A percentile compares a stretch with the other conserved stretches of the same genome.
phyloP scores from a whole-genome alignment of 2,888 invertebrate species.

The Xylophagus ater region DNA sequence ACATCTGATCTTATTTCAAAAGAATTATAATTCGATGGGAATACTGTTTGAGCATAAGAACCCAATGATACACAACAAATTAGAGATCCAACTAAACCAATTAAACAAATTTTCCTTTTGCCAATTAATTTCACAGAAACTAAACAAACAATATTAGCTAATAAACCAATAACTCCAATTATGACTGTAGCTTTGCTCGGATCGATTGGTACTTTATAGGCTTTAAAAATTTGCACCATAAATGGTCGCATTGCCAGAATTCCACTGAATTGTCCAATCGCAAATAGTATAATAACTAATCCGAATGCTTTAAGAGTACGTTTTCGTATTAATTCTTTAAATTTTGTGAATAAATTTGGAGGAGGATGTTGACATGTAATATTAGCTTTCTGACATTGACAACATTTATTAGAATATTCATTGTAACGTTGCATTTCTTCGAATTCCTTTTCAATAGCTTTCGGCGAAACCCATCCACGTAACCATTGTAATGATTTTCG shows the following conservation, averaged over 20 bases:
- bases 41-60: conserved; percentile 35
- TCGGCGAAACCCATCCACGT: conserved; percentile 32
- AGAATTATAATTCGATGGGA: conserved; percentile 38
- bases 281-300: conserved; percentile 44
- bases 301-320: conserved; percentile 43
- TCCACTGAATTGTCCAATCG: conserved; percentile 44
- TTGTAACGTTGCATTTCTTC: conserved; percentile 15
- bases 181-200: conserved; percentile 42
- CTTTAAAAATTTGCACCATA: conserved; percentile 44
- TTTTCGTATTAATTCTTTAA: conserved; percentile 39
- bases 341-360: conserved; percentile 22
- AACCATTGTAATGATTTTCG: conserved; percentile 43
- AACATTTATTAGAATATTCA: conserved; percentile 14
- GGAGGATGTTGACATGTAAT: conserved; percentile 25
- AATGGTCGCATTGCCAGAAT: conserved; percentile 42
- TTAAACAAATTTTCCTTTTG: conserved; percentile 41
- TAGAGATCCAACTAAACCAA: conserved; percentile 38
- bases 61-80: conserved; percentile 37
- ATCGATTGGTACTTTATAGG: conserved; percentile 27
- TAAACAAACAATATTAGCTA: conserved; percentile 38
- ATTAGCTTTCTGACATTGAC: conserved; percentile 14
- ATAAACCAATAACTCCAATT: conserved; percentile 40
- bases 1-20: conserved; percentile 29
- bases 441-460: conserved; percentile 15
- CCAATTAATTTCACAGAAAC: conserved; percentile 39